Evolutionary conservation across 2,113 vertebrate species (phyloP).

Genomic region (Myocastor coypus): DNA sequence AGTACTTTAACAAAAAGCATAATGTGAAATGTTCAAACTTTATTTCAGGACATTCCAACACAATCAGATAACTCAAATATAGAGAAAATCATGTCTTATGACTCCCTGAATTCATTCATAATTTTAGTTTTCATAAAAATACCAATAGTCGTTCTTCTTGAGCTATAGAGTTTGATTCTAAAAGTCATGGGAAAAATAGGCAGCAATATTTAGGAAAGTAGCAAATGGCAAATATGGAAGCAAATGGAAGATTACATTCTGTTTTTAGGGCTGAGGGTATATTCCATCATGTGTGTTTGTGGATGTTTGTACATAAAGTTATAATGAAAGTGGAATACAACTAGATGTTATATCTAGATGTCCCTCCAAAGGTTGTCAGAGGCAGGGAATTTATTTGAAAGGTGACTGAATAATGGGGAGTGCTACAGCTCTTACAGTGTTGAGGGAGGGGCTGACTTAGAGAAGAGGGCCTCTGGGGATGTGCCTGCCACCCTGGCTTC

Average conservation of each 20-base stretch:
- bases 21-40: not conserved
- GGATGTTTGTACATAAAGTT: not conserved
- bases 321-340: not conserved
- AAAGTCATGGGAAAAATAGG: not conserved
- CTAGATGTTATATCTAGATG: not conserved
- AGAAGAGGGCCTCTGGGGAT: not conserved
- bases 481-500: not conserved
- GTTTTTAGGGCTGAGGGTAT: not conserved
- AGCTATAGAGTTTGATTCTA: not conserved
- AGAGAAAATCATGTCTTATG: not conserved
- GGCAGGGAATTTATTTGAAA: not conserved
- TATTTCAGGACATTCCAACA: not conserved
- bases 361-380: not conserved
- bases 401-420: not conserved
- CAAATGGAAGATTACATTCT: not conserved
- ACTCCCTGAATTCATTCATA: not conserved
- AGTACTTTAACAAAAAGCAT: not conserved
- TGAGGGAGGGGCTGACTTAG: not conserved
- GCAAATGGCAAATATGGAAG: not conserved
- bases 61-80: not conserved
- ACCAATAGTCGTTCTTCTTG: not conserved
- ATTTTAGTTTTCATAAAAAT: not conserved
- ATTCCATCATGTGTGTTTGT: not conserved
- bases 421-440: not conserved
- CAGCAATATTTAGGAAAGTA: not conserved